phyloP scores from a whole-genome alignment of 2,797 vertebrate genomes.

The Florisuga fusca region DNA sequence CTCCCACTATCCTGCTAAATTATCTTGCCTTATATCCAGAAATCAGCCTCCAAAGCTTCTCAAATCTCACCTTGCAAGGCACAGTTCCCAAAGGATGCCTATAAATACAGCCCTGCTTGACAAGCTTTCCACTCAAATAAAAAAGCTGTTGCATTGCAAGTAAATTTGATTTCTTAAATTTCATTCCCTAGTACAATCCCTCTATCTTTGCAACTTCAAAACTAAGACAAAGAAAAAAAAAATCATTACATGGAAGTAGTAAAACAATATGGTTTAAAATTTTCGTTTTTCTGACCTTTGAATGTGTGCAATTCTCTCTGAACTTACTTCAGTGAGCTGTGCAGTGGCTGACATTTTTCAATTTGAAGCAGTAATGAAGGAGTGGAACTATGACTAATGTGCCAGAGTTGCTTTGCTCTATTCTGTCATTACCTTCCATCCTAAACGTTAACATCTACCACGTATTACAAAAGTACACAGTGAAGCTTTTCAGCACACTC shows the following conservation, averaged over 20 bases:
- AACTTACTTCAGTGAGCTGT: slow-evolving; percentile 61
- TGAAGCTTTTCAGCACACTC: background rate
- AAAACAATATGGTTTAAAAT: slow-evolving; percentile 70
- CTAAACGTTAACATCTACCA: background rate
- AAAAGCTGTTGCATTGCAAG: slow-evolving; percentile 51
- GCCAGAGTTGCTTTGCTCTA: background rate
- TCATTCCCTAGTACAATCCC: slow-evolving; percentile 37
- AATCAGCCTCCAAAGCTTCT: slow-evolving; percentile 52
- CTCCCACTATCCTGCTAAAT: slow-evolving; percentile 30
- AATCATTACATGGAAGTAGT: slow-evolving; percentile 46
- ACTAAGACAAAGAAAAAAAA: slow-evolving; percentile 52
- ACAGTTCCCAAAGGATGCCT: slow-evolving; percentile 43
- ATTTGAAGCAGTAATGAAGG: slow-evolving; percentile 67
- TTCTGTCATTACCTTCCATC: slow-evolving; percentile 52
- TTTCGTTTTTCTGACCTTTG: slow-evolving; percentile 72
- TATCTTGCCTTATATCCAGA: slow-evolving; percentile 34
- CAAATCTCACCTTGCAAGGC: slow-evolving; percentile 34
- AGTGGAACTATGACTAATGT: slow-evolving; percentile 67
- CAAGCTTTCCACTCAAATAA: slow-evolving; percentile 46
- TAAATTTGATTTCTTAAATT: slow-evolving; percentile 57
- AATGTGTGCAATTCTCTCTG: slow-evolving; percentile 43
- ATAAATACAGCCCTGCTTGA: slow-evolving; percentile 56
- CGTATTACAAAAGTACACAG: background rate
- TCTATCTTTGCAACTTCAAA: slow-evolving; percentile 31
- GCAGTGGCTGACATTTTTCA: slow-evolving; percentile 66